Percentiles rank a stretch among this genome's conserved stretches.
phyloP scores from a whole-genome alignment of 2,113 vertebrate species.

The Steatornis caripensis region DNA sequence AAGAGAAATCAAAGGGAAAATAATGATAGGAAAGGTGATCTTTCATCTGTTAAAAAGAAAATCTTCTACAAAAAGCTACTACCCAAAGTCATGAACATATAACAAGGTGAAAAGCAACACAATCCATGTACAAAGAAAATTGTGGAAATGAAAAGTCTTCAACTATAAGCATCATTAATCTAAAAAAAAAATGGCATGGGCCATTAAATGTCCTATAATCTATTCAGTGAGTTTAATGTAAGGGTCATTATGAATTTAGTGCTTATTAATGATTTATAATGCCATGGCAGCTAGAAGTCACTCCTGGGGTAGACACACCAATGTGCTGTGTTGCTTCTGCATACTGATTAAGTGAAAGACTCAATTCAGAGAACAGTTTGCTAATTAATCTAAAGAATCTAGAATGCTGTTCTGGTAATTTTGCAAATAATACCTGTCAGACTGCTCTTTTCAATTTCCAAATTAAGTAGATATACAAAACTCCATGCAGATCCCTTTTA shows the following conservation, averaged over 20 bases:
- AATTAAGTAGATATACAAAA: not conserved
- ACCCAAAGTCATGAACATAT: not conserved
- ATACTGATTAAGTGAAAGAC: not conserved
- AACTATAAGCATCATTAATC: not conserved
- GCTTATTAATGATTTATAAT: constrained; percentile 2
- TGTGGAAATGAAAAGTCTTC: not conserved
- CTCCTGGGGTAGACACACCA: not conserved
- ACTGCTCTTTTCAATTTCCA: not conserved
- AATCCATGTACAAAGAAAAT: not conserved
- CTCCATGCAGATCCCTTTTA: not conserved
- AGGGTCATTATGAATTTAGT: constrained; percentile 9
- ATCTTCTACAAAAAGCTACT: not conserved
- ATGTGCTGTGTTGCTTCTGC: not conserved
- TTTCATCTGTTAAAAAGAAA: not conserved
- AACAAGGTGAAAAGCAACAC: not conserved
- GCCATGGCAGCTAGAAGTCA: not conserved
- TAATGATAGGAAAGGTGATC: not conserved
- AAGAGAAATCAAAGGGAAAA: not conserved
- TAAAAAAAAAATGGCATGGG: not conserved
- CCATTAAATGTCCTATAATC: not conserved
- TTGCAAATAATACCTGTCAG: not conserved
- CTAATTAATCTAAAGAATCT: not conserved
- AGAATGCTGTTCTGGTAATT: not conserved
- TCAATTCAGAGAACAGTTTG: not conserved
- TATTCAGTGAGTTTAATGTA: constrained; percentile 2